Evolutionary conservation across 2,113 vertebrate species (phyloP).

Genomic region (Saiga tatarica): DNA sequence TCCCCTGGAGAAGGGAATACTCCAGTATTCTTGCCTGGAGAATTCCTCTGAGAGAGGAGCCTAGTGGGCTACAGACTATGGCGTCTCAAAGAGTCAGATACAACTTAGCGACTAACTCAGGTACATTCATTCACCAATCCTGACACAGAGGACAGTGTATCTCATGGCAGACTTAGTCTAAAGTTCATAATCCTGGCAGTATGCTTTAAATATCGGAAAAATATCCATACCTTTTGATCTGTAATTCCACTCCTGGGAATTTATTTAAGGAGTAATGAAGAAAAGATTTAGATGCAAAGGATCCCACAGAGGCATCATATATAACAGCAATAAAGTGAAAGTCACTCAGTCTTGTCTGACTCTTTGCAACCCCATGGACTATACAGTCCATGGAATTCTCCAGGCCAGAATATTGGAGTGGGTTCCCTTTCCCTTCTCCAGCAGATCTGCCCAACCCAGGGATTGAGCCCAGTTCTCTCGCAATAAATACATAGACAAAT

Average conservation of each 20-base stretch:
- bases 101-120: not conserved
- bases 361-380: not conserved
- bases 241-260: not conserved
- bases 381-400: not conserved
- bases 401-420: not conserved
- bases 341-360: not conserved
- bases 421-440: not conserved
- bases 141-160: not conserved
- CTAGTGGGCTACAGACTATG: not conserved
- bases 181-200: not conserved
- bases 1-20: not conserved
- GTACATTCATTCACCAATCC: not conserved
- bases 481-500: not conserved
- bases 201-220: not conserved
- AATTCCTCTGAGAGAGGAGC: not conserved
- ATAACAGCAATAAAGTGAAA: not conserved
- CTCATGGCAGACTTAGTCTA: not conserved
- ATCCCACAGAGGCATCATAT: not conserved
- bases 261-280: not conserved
- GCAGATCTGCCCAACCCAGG: not conserved
- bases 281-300: not conserved
- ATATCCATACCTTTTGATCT: not conserved
- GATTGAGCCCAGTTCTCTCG: not conserved
- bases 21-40: not conserved
- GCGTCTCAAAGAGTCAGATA: not conserved